Evolutionary conservation across 2,888 invertebrate species (phyloP), one percentile per base, ranked within the genome.

Genomic region (Gymnocheta viridis): DNA sequence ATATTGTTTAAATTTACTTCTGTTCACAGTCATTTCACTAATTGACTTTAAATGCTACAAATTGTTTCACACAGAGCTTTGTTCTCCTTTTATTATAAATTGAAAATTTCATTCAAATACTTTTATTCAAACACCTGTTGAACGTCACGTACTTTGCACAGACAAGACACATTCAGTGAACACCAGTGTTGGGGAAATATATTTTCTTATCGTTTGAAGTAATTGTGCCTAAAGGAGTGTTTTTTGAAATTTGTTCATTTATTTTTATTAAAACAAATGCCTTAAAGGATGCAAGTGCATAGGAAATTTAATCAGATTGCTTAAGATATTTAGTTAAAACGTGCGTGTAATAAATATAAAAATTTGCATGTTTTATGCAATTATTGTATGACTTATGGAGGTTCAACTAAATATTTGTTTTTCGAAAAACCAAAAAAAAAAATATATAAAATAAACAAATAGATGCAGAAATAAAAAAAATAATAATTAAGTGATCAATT

Each of bases 51-150:
- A 69, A 54, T 51, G 69, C 27, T 54, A 29, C 19, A 62, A 17
- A 38, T 38, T 29, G 58, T 35, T 35, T n/a, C 19, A 3, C 14
- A 27, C n/a, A 19, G n/a, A 32, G 49, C 22, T 67, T 73, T 62
- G 41, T 54, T 69, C 54, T 74, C 19, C 29, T 69, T 62, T 69
- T 17, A 44, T 66, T 29, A 44, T 32, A 41, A n/a, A 22, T 67
- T 60, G 44, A 70, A 76, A 66, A 22, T 44, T 76, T 66, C 19
- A 49, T 49, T 47, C 24, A 51, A 35, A 60, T 14, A 60, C n/a
- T 49, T 17, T n/a, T 76, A 88, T 87, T 87, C 84, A 87, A 85
- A 88, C 90, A 89, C 89, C 90, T 90, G 89, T 88, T 87, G 35
- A 9, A 87, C 62, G 82, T 83, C 80, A 64, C 35, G 56, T 51